Conservation (phyloP, 2,888 invertebrate genomes). For the Amphipyra berbera region DNA sequence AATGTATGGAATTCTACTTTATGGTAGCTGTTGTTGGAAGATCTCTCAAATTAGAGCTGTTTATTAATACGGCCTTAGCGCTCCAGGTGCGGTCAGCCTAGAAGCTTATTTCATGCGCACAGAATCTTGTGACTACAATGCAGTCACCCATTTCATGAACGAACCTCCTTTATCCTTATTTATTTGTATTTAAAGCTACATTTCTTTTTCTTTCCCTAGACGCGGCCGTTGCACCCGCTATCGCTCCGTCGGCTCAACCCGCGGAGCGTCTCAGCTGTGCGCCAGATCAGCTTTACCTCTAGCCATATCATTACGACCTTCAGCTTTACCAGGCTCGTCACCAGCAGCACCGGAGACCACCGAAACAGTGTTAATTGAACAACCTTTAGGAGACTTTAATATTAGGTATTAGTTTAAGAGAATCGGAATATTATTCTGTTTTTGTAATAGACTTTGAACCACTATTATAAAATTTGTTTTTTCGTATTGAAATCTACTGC, state of each 20-base stretch:
- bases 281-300: constrained; percentile 93
- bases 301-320: constrained; percentile 93
- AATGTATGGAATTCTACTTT: too few relatives aligned
- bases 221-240: constrained; percentile 93
- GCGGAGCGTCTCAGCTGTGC: constrained; percentile 92
- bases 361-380: constrained; percentile 79
- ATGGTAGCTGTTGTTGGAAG: too few relatives aligned
- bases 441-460: constrained; percentile 11
- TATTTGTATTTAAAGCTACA: background rate
- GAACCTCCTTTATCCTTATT: too few relatives aligned
- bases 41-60: too few relatives aligned
- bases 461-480: constrained; percentile 16
- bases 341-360: constrained; percentile 75
- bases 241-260: constrained; percentile 92
- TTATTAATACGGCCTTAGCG: too few relatives aligned
- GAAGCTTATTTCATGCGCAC: too few relatives aligned
- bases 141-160: too few relatives aligned
- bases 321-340: constrained; percentile 76
- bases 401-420: constrained; percentile 69
- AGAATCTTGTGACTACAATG: background rate
- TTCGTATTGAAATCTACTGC: constrained; percentile 33
- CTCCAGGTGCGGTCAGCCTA: too few relatives aligned
- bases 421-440: constrained; percentile 1
- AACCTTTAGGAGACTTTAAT: constrained; percentile 73
- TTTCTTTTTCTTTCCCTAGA: constrained; percentile 78